Conservation (phyloP, 1,140 invertebrate genomes). For the Saccostrea cuccullata region DNA sequence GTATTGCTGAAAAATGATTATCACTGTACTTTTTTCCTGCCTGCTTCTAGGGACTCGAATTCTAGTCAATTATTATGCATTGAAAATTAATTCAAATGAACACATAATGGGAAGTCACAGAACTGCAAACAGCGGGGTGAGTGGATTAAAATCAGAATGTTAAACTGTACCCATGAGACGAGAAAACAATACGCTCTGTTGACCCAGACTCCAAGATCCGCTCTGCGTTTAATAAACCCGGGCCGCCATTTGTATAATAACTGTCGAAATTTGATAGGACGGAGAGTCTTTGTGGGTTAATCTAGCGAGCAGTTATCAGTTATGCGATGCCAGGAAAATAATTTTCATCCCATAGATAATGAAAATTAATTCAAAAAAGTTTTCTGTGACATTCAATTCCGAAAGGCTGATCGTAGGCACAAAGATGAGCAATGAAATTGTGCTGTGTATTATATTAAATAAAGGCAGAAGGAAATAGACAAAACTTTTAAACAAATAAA, state of each 20-base stretch:
- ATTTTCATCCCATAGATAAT: slow-evolving; percentile 36
- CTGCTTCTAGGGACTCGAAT: neutral
- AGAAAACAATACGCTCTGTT: slow-evolving; percentile 9
- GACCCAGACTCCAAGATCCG: neutral
- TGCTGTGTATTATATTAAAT: too few species aligned
- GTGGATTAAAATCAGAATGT: slow-evolving; percentile 15
- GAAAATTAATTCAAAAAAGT: slow-evolving; percentile 31
- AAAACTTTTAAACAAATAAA: too few species aligned
- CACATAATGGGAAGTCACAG: neutral
- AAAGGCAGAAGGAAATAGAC: too few species aligned
- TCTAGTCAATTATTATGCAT: neutral
- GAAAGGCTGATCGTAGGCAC: neutral
- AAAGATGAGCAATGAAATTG: neutral
- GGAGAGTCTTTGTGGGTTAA: neutral
- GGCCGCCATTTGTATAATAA: slow-evolving; percentile 15
- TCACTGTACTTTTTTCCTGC: neutral
- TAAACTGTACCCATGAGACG: neutral
- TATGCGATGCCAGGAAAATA: slow-evolving; percentile 19
- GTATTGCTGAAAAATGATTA: neutral
- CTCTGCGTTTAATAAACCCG: neutral
- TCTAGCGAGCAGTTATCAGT: slow-evolving; percentile 5
- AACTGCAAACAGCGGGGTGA: neutral
- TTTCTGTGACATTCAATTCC: neutral
- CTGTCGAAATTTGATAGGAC: slow-evolving; percentile 23
- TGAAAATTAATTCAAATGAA: slow-evolving; percentile 27